Base-by-base conservation (phyloP, 2,797 vertebrate species). In the Tiaroga cobitis region DNA sequence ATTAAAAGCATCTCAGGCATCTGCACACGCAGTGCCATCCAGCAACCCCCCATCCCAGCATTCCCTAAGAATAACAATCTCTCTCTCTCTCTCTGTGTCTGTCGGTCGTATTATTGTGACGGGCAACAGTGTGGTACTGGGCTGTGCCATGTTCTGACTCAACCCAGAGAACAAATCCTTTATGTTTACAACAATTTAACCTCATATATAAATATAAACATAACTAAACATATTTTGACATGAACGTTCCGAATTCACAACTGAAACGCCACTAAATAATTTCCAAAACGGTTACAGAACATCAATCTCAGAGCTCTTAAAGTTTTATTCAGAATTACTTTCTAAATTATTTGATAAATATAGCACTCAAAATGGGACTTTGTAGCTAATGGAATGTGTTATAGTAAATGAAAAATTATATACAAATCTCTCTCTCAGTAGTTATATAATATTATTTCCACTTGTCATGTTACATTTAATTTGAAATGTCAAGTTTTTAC, bases 1-100 rank as follows among this genome's bases (percentile, higher is more conserved):
- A 84, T 84, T 84, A 85, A 79, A 79, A 68, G 83, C 51, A 85
- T 85, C 76, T 85, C 41, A 16, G 76, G 83, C 67, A 85, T 85
- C 83, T 80, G 83, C 21, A 85, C 76, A 56, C 67, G 61, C 54
- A 85, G 83, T 85, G n/a, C 39, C 39, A 26, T 80, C 65, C 76
- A 63, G 61, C 51, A 49, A 37, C 8, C 83, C 75, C 65, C 37
- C 51, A 69, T 39, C 82, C 49, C 54, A 43, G n/a, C 26, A 8
- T 56, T 49, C 16, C 51, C 76, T 39, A 69, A 70, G 51, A 84
- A 85, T 72, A 61, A 79, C 68, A 61, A 21, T 24, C 77, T 74
- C 67, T 65, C 76, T 74, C 67, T 65, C 76, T 85, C 49, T 77
- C 56, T 51, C 0, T 83, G 61, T 51, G 13, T 65, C 67, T 59